A percentile compares a stretch with the other conserved stretches of the same genome.
Conservation (phyloP, 2,113 vertebrate species). For the Larimichthys polyactis region DNA sequence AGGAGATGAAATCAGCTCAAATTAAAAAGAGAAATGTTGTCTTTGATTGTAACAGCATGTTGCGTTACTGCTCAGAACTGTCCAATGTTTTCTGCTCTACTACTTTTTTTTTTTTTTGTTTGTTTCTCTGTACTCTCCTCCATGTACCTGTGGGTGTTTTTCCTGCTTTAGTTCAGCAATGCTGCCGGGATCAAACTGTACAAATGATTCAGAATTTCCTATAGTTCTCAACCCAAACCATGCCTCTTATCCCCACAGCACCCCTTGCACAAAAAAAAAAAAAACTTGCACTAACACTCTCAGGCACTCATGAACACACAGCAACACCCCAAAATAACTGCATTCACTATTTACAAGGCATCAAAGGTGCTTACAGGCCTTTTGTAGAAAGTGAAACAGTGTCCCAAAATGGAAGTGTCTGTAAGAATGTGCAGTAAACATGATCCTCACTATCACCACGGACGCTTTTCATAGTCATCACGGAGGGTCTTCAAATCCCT, state of each 20-base stretch:
- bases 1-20: constrained; percentile 22
- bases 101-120: constrained; percentile 28
- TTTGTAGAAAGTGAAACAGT: constrained; percentile 4
- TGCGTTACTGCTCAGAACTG: not conserved
- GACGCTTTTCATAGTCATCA: too few species aligned
- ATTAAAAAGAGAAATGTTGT: not conserved
- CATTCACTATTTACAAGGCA: constrained; percentile 42
- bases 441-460: not conserved
- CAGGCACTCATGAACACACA: constrained; percentile 13
- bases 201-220: constrained; percentile 65
- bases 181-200: constrained; percentile 52
- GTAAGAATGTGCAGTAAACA: not conserved
- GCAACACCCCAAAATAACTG: constrained; percentile 34
- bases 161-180: constrained; percentile 28
- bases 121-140: constrained; percentile 27
- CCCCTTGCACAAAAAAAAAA: constrained; percentile 10
- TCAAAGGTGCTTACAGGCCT: constrained; percentile 19
- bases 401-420: constrained; percentile 11
- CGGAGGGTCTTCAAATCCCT: too few species aligned
- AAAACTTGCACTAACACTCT: constrained; percentile 34
- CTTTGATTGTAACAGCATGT: not conserved
- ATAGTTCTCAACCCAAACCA: constrained; percentile 48
- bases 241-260: constrained; percentile 31
- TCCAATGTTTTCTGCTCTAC: constrained; percentile 1
- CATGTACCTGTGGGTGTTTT: constrained; percentile 32